phyloP scores from a whole-genome alignment of 2,113 vertebrate species.

The Amphiprion percula region DNA sequence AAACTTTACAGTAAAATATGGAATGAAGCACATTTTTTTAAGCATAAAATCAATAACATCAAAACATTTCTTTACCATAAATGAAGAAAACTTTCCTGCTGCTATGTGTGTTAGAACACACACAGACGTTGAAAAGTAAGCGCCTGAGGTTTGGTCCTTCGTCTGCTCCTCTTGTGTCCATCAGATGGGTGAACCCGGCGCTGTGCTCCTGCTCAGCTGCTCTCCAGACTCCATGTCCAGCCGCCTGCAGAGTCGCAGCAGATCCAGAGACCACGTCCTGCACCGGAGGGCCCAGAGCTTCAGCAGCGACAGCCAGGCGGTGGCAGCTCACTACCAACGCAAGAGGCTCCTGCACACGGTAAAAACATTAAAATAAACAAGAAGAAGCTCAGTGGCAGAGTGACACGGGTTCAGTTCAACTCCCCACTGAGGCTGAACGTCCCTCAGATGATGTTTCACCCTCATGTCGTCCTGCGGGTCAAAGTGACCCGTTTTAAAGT shows the following conservation, averaged over 20 bases:
- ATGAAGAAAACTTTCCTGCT: too few species aligned
- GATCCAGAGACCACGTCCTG: slow-evolving; percentile 53
- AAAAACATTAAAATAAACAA: background rate
- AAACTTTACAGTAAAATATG: too few species aligned
- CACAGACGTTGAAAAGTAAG: too few species aligned
- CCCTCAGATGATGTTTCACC: too few species aligned
- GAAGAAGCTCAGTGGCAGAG: background rate
- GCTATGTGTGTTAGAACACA: too few species aligned
- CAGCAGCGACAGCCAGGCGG: slow-evolving; percentile 76
- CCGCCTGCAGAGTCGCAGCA: slow-evolving; percentile 81
- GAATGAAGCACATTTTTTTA: too few species aligned
- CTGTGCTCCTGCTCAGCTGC: slow-evolving; percentile 90
- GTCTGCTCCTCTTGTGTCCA: background rate
- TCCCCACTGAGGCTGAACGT: background rate
- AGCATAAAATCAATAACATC: too few species aligned
- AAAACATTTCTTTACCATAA: too few species aligned
- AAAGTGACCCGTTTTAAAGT: too few species aligned
- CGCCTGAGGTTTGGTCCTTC: background rate
- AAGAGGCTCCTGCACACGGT: slow-evolving; percentile 89
- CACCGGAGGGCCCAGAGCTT: slow-evolving; percentile 83
- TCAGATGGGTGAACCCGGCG: slow-evolving; percentile 89
- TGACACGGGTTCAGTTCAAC: background rate
- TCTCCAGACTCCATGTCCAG: slow-evolving; percentile 88
- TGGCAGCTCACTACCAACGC: slow-evolving; percentile 87
- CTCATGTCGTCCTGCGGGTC: too few species aligned